phyloP scores from a whole-genome alignment of 2,797 vertebrate genomes.

The Anas georgica region DNA sequence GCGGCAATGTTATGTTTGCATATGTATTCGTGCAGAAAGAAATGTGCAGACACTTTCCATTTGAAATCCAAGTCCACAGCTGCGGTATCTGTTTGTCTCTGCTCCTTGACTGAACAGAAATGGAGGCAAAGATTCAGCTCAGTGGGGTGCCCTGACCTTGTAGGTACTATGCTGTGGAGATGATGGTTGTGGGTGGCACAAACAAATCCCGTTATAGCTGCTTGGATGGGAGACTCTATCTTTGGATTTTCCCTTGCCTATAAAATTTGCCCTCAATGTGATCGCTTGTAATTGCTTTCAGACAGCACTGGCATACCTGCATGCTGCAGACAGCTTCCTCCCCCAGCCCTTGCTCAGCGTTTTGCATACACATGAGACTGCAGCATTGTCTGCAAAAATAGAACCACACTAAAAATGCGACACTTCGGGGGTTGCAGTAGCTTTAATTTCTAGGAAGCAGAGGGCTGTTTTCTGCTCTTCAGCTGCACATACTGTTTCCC shows the following conservation, averaged over 20 bases:
- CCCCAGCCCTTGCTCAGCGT: constrained; percentile 16
- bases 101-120: neutral
- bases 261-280: neutral
- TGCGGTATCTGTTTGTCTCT: fast-evolving
- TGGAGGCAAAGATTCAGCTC: neutral
- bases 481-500: neutral
- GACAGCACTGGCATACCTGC: neutral
- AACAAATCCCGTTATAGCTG: neutral
- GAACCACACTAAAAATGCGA: neutral
- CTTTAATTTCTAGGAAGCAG: neutral
- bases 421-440: neutral
- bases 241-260: neutral
- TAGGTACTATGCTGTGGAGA: neutral
- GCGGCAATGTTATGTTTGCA: neutral
- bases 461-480: neutral
- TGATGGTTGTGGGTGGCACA: neutral
- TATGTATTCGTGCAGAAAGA: neutral
- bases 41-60: neutral
- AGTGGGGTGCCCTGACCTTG: neutral
- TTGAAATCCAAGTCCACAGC: neutral
- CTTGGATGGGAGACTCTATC: neutral
- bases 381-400: constrained; percentile 9
- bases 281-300: neutral
- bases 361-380: constrained; percentile 36
- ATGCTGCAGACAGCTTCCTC: neutral